Base-by-base conservation (phyloP, 2,113 vertebrate genomes). In the Butastur rufipennis region DNA sequence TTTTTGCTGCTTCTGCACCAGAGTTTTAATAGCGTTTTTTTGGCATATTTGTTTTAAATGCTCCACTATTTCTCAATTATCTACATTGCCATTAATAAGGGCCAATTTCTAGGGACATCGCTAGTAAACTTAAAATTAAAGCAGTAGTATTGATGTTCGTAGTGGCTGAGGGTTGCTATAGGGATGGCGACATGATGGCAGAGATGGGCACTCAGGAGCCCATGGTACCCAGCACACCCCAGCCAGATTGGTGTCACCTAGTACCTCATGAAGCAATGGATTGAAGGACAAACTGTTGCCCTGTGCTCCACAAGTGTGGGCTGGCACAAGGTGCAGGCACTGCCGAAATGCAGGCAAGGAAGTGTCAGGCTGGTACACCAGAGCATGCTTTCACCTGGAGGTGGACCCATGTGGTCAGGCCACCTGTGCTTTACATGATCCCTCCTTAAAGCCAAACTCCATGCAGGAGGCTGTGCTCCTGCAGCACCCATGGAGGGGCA, bases 241-340 rank as follows among this genome's bases (percentile, higher is more conserved):
- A 40, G 43, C 20, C 10, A 10, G 23, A 52, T 0, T 16, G n/a
- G 16, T 18, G 43, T 52, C 63, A 65, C 34, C 18, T 0, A 0
- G 27, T 80, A 61, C 25, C 27, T 78, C 38, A 7, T 2, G 20
- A 20, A 55, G 42, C 27, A 34, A 22, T 7, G 23, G 45, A 27
- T 0, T 31, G 68, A 67, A 86, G 72, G 63, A 73, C 13, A 66
- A 58, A 58, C 8, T 66, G 8, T 29, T 52, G 56, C 31, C 19
- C 17, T 58, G n/a, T 32, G 11, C 34, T 74, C n/a, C 8, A 2
- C 0, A 7, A 66, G 11, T 15, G 22, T 47, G 36, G 40, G 34
- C 72, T 83, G 63, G 34, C 53, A 48, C 16, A 10, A 52, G 21
- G 15, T 23, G 36, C 34, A 80, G n/a, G 26, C 14, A 23, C 31